These are phyloP conservation scores for Drosophila chauvacae DNA, from an alignment of 1,140 invertebrate species.

Conservation along the genomic window DNA sequence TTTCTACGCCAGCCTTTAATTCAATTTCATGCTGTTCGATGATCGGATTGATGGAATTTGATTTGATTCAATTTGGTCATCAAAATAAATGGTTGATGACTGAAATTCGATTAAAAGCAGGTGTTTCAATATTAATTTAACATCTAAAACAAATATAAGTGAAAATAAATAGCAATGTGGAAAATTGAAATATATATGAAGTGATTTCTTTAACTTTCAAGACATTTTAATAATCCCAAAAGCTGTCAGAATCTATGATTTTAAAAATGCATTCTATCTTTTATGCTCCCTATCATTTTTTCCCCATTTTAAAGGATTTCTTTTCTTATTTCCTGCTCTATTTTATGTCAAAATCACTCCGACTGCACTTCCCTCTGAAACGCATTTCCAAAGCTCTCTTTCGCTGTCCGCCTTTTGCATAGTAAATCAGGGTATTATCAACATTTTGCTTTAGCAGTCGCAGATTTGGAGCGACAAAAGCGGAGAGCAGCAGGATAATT, in stretches of 20 bases:
- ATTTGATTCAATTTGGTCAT: slow-evolving; percentile 10
- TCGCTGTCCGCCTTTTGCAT: slow-evolving; percentile 42
- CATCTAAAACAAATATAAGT: neutral
- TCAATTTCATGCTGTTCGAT: slow-evolving; percentile 57
- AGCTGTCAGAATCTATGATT: neutral
- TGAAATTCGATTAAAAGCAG: neutral
- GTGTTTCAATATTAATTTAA: slow-evolving; percentile 1
- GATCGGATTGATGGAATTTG: slow-evolving; percentile 7
- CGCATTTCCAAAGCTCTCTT: slow-evolving; percentile 45
- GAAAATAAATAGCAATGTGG: neutral
- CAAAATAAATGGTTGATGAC: neutral
- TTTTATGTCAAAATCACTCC: slow-evolving; percentile 22
- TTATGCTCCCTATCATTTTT: too few species aligned
- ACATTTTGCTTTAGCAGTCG: slow-evolving; percentile 65
- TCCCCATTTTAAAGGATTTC: slow-evolving; percentile 1
- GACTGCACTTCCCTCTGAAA: slow-evolving; percentile 24
- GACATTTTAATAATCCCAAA: neutral
- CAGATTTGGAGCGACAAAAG: slow-evolving; percentile 61
- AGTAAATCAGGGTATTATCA: slow-evolving; percentile 75
- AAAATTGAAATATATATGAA: neutral
- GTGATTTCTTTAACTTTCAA: neutral
- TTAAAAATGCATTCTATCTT: neutral
- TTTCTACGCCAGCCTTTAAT: slow-evolving; percentile 40
- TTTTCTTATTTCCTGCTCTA: slow-evolving; percentile 1
- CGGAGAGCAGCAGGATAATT: slow-evolving; percentile 48